Percentiles rank a stretch among this genome's conserved stretches.
Evolutionary conservation across 53 echinoderm and acorn worm genomes (phyloP).

Genomic region (Zoroaster sp.): DNA sequence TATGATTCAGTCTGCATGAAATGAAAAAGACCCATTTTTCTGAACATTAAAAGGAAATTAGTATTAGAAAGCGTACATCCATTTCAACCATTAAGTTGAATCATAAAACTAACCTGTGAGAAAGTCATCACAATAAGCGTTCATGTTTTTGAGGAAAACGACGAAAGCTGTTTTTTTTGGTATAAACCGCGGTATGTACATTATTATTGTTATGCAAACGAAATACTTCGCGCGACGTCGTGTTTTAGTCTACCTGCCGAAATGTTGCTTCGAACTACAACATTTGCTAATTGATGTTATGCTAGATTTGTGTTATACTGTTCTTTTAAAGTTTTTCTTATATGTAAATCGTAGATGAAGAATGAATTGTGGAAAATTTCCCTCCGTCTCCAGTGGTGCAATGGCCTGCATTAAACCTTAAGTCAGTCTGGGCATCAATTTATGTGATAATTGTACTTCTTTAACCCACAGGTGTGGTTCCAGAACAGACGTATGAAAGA

Average conservation of each 20-base stretch:
- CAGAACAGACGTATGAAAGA: conserved; percentile 99
- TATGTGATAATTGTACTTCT: neutral
- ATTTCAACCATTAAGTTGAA: too few relatives aligned
- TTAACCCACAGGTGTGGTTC: conserved; percentile 88
- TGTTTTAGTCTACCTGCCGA: neutral
- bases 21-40: too few relatives aligned
- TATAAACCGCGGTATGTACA: too few relatives aligned
- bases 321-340: neutral
- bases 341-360: neutral
- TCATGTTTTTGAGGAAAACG: too few relatives aligned
- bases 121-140: too few relatives aligned
- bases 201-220: too few relatives aligned
- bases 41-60: too few relatives aligned
- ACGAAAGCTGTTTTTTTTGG: too few relatives aligned
- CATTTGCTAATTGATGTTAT: neutral
- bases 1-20: too few relatives aligned
- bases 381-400: neutral
- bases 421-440: neutral
- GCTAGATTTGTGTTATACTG: neutral
- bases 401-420: neutral
- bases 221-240: neutral
- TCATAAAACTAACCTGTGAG: too few relatives aligned
- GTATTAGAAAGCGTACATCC: too few relatives aligned
- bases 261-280: too few relatives aligned
- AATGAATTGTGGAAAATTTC: neutral